A percentile compares a stretch with the other conserved stretches of the same genome.
These are phyloP conservation scores for Andrena bicolor DNA, from an alignment of 2,888 invertebrate species.

Conservation along the genomic window DNA sequence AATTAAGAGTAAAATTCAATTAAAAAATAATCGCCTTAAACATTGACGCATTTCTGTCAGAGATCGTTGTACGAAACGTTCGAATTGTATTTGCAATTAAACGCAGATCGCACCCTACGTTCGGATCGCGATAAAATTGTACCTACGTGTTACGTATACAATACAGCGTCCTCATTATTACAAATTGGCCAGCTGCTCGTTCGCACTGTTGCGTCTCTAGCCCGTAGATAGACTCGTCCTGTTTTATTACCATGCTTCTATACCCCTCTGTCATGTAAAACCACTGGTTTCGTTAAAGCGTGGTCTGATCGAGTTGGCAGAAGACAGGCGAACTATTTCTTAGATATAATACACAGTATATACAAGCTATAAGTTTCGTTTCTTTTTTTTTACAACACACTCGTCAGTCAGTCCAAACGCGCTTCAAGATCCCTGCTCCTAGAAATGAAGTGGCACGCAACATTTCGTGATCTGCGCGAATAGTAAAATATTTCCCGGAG, in stretches of 20 bases:
- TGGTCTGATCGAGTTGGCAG: conserved; percentile 2
- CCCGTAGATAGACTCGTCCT: background rate
- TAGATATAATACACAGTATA: conserved; percentile 52
- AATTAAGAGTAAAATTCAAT: background rate
- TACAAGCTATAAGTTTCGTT: conserved; percentile 32
- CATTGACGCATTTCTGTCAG: background rate
- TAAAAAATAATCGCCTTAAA: background rate
- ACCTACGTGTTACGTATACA: conserved; percentile 8
- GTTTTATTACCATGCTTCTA: background rate
- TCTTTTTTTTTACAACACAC: conserved; percentile 37
- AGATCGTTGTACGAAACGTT: background rate
- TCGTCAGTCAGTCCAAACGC: conserved; percentile 11
- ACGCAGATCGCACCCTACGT: background rate
- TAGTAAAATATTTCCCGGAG: conserved; percentile 43
- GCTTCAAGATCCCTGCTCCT: conserved; percentile 29
- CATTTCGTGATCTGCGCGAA: conserved; percentile 10
- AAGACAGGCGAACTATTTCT: conserved; percentile 33
- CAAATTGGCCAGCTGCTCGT: conserved; percentile 3
- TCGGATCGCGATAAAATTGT: conserved; percentile 2
- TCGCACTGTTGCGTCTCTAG: conserved; percentile 13
- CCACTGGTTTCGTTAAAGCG: background rate
- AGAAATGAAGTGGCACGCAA: conserved; percentile 27
- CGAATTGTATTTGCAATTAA: background rate
- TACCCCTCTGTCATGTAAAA: background rate
- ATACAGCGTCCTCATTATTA: background rate